phyloP scores from a whole-genome alignment of 2,113 vertebrate genomes.

The Ceratotherium simum region DNA sequence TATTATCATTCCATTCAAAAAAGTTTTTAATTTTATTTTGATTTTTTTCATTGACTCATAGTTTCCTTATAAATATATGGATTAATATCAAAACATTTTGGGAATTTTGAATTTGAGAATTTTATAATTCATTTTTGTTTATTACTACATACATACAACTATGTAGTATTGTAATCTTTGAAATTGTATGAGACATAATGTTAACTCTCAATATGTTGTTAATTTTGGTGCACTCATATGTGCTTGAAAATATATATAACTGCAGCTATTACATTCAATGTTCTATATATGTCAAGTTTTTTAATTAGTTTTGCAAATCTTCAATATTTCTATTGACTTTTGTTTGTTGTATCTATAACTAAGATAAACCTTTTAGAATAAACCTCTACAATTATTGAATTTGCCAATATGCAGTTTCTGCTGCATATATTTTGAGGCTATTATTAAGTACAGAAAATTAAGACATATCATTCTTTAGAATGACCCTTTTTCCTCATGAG shows the following conservation, averaged over 20 bases:
- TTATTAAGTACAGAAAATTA: not conserved
- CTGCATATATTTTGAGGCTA: not conserved
- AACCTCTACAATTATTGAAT: not conserved
- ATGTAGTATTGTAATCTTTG: not conserved
- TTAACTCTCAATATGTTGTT: not conserved
- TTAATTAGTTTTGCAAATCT: not conserved
- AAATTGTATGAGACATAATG: not conserved
- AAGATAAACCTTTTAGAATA: not conserved
- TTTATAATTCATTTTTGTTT: not conserved
- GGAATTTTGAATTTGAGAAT: not conserved
- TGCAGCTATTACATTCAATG: not conserved
- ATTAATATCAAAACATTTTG: not conserved
- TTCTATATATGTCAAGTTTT: not conserved
- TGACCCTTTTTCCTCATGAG: not conserved
- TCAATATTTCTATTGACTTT: not conserved
- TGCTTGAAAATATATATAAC: not conserved
- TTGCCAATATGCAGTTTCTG: not conserved
- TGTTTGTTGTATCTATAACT: not conserved
- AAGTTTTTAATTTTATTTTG: not conserved
- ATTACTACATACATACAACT: not conserved
- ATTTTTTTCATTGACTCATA: not conserved
- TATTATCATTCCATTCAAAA: not conserved
- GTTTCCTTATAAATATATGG: not conserved
- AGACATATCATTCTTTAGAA: not conserved
- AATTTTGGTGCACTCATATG: not conserved